Evolutionary conservation across 2,797 vertebrate genomes (phyloP), one percentile per base, ranked within the genome.

Genomic region (Benthosema pterotum): DNA sequence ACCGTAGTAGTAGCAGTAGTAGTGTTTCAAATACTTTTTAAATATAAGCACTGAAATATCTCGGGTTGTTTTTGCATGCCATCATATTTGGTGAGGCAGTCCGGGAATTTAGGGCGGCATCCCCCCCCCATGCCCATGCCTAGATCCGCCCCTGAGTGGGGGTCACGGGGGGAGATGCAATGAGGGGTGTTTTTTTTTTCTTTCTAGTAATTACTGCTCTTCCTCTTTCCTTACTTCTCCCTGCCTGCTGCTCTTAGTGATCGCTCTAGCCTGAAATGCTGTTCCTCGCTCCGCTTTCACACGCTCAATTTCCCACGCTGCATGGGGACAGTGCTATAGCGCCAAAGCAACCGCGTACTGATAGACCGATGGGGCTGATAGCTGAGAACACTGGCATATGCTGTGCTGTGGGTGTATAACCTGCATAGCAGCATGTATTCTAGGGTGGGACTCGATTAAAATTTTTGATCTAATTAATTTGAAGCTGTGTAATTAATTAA

Each of bases 231-330:
- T n/a, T 72, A 87, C 85, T 86, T 90, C 86, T 90, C 86, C 87
- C 87, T 86, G n/a, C n/a, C n/a, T n/a, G n/a, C n/a, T n/a, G 80
- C 86, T 79, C 78, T 82, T 67, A 38, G 87, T 85, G 77, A 75
- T 85, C 91, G 83, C 81, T 89, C 84, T 86, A 77, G 90, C 92
- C 82, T 94, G 93, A 93, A 89, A 80, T 87, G 86, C 83, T 63
- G 65, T 88, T n/a, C 79, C 80, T 68, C 65, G 81, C 78, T n/a
- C n/a, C 84, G 83, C 74, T 84, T 92, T 93, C 91, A 92, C 91
- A 92, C 85, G 88, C 90, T 91, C 83, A 91, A 91, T 93, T 93
- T 93, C 92, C 91, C 92, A 93, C 91, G 87, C 86, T 89, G n/a
- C n/a, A n/a, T n/a, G n/a, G 85, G 68, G 71, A 52, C 17, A 18